These are phyloP conservation scores for Gorsachius magnificus DNA, from an alignment of 2,797 vertebrate species.

Conservation along the genomic window DNA sequence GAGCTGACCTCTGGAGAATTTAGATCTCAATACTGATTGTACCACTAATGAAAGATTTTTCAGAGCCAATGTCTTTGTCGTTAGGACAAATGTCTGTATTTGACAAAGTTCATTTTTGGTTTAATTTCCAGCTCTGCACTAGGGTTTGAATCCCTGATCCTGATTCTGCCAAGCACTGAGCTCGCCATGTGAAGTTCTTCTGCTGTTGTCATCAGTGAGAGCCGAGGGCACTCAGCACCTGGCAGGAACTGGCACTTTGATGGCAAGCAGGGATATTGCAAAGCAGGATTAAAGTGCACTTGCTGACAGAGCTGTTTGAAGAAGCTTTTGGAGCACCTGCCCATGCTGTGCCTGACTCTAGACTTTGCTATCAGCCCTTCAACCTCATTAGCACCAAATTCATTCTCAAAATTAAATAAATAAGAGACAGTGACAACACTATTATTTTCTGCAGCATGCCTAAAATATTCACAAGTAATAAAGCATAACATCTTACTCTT, in stretches of 20 bases:
- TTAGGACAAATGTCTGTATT: neutral
- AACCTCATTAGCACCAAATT: conserved; percentile 52
- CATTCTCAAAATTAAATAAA: conserved; percentile 36
- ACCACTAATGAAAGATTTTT: neutral
- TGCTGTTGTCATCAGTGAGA: conserved; percentile 22
- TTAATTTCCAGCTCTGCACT: conserved; percentile 1
- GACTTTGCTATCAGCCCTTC: conserved; percentile 6
- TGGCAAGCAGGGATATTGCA: conserved; percentile 43
- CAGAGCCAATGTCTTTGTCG: neutral
- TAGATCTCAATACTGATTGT: neutral
- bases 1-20: neutral
- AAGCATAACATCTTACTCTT: neutral
- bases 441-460: neutral
- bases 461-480: neutral
- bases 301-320: conserved; percentile 46
- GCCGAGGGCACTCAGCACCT: conserved; percentile 49
- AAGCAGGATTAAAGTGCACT: conserved; percentile 55
- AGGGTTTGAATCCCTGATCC: conserved; percentile 2
- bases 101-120: neutral
- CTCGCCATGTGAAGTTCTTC: neutral
- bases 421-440: neutral
- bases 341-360: conserved; percentile 46
- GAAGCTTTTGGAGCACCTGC: conserved; percentile 49
- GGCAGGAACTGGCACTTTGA: conserved; percentile 56
- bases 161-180: conserved; percentile 4